Base-by-base conservation (phyloP, 1,140 invertebrate genomes). In the Neelides sp. region DNA sequence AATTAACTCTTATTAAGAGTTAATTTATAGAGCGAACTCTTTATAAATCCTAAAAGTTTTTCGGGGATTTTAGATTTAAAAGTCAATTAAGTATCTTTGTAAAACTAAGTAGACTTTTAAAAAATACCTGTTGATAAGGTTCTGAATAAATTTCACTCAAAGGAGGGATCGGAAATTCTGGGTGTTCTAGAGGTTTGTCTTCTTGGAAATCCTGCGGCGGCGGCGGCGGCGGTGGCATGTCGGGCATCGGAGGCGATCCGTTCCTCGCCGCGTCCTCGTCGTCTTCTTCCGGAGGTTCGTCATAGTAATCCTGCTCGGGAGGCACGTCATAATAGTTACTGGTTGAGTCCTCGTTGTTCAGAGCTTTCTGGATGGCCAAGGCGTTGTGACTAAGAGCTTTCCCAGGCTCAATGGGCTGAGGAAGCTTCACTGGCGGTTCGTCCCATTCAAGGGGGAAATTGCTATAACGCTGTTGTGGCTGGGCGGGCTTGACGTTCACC, bases 221-320 rank as follows among this genome's bases (percentile, higher is more conserved):
- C 7, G 78, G 79, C 13, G 80, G 76, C 4, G 82, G 82, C 1
- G 82, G 79, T 7, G 81, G 80, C 45, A 79, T 73, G 15, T 73
- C 73, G 4, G 82, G 82, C 82, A 85, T 85, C 0, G 82, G 83
- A 0, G 79, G 80, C 40, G 82, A 84, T 20, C 17, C 34, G 27
- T 42, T 24, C 26, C 39, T 27, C 28, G 35, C 44, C n/a, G 26
- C 43, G 20, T 8, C 27, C 12, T 46, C 36, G 32, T 46, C 50
- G 28, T 48, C 44, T 48, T 54, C 52, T 27, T 51, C 52, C 8
- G 55, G 54, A 19, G 58, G 58, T 17, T 52, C 51, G 45, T 60
- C 58, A 45, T 60, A 60, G 19, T 54, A 50, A 43, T 57, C 53
- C 47, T 42, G 22, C 13, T n/a, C n/a, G n/a, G n/a, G n/a, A n/a